Evolutionary conservation across 1,140 invertebrate species (phyloP).

Genomic region (roundworm (Caenorhabditis elegans)): WBcel235 BX284606.5:7600001-7600500

Average conservation of each 20-base stretch:
- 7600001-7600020: not conserved
- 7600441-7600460: slow-evolving; percentile 16
- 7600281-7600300: not conserved
- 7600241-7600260: not conserved
- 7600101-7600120: not conserved
- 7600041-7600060: not conserved
- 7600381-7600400: slow-evolving; percentile 49
- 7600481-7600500: not conserved
- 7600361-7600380: slow-evolving; percentile 48
- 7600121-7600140: not conserved
- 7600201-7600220: not conserved
- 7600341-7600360: no score
- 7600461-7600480: not conserved
- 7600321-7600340: no score
- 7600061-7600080: not conserved
- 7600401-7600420: slow-evolving; percentile 38
- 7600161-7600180: not conserved
- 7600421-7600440: slow-evolving; percentile 4
- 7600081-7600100: not conserved
- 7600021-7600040: not conserved
- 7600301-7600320: not conserved
- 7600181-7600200: not conserved
- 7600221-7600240: no score
- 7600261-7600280: not conserved
- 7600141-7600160: not conserved